A percentile compares a stretch with the other conserved stretches of the same genome.
phyloP scores from a whole-genome alignment of 2,797 vertebrate species.

The Amazona finschi region DNA sequence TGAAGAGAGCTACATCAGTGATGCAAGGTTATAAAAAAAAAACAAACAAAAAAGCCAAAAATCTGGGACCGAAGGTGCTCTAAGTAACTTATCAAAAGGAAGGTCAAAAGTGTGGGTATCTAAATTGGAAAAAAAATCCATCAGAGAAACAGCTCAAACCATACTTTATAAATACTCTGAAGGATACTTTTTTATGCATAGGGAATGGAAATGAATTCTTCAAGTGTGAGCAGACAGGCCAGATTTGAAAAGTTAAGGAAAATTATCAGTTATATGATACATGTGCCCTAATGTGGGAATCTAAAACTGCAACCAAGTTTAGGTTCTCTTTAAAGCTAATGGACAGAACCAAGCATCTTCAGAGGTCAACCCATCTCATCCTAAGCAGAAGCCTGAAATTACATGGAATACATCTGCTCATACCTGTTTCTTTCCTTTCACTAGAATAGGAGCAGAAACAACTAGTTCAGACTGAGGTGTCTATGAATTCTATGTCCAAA shows the following conservation, averaged over 20 bases:
- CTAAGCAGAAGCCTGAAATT: background rate
- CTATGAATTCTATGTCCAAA: background rate
- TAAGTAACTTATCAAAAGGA: background rate
- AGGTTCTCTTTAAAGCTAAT: background rate
- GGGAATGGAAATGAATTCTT: background rate
- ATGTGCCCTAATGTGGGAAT: background rate
- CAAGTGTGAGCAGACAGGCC: background rate
- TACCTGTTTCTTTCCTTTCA: background rate
- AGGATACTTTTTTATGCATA: background rate
- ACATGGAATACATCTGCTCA: background rate
- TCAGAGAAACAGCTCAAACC: background rate
- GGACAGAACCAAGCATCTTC: background rate
- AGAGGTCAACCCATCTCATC: background rate
- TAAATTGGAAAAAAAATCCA: background rate
- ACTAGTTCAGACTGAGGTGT: background rate
- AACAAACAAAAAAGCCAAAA: background rate
- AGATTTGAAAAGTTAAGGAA: background rate
- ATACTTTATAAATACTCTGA: background rate
- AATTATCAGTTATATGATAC: background rate
- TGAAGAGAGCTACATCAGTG: background rate
- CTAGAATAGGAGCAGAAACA: background rate
- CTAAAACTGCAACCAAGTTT: background rate
- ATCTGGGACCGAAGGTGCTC: background rate
- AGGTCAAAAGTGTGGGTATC: background rate
- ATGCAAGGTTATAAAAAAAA: background rate